Base-by-base conservation (phyloP, 2,888 invertebrate genomes). In the Poecilus cupreus region DNA sequence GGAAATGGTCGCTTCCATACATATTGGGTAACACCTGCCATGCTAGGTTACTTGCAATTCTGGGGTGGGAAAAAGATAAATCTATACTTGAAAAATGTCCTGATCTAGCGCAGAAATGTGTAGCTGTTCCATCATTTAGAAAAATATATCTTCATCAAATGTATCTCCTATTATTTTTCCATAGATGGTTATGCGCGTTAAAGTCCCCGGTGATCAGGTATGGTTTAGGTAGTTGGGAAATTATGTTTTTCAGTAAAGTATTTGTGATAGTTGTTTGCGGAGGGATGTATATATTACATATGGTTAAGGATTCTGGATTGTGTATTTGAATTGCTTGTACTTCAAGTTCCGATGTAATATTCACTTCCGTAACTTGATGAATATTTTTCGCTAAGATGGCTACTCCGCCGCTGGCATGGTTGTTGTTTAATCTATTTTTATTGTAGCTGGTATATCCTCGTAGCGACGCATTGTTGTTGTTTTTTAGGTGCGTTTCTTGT, bases 401-500 rank as follows among this genome's bases (percentile, higher is more conserved):
- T 16, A 82, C 78, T 18, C 82, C 83, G 8, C 84, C 82, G 74
- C 82, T 83, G 43, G 82, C 82, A 13, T 49, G 43, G 5, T 13
- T 8, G 5, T 54, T 24, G 16, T 49, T 37, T 26, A 18, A 6
- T 75, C 79, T 57, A 74, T 77, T 82, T 43, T 83, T 80, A 5
- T 54, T 20, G 49, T 57, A 72, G 57, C 68, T 11, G 6, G 54
- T 26, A 46, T 82, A 83, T 24, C 76, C 64, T 24, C 70, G 81
- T 24, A 82, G 37, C 24, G 37, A 77, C 8, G 46, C 57, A 22
- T 18, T 37, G 2, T 77, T 11, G 46, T 82, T 72, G 16, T 74
- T 24, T 57, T 82, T 82, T 57, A 80, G 81, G 64, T 84, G 83
- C 4, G 83, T 83, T 82, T 84, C 85, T 83, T 85, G 84, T 0